Evolutionary conservation across 2,797 vertebrate species (phyloP).

Genomic region (Sus cebifrons): DNA sequence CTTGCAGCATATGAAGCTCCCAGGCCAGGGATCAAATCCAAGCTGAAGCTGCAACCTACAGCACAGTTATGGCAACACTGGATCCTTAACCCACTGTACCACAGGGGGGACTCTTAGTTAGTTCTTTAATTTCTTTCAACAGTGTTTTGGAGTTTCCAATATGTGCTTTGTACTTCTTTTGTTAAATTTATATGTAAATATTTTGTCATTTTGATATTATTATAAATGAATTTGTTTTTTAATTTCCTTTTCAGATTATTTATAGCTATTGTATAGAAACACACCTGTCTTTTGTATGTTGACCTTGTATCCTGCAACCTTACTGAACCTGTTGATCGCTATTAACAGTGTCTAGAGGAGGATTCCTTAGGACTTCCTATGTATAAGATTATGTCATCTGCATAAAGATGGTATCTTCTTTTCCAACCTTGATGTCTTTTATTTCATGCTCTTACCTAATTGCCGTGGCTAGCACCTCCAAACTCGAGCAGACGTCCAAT

Average conservation of each 20-base stretch:
- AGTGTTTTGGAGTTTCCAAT: not conserved
- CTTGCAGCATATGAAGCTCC: too few species aligned
- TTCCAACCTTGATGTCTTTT: not conserved
- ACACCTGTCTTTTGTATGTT: not conserved
- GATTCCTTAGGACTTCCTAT: not conserved
- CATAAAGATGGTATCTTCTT: slow-evolving; percentile 32
- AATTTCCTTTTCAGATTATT: slow-evolving; percentile 49
- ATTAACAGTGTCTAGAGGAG: not conserved
- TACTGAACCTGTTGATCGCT: not conserved
- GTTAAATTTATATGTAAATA: not conserved
- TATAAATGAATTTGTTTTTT: slow-evolving; percentile 13
- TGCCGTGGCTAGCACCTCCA: not conserved
- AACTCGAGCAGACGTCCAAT: not conserved
- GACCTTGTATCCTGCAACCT: not conserved
- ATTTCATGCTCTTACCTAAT: not conserved
- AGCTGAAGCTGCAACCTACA: too few species aligned
- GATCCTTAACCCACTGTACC: too few species aligned
- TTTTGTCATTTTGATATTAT: not conserved
- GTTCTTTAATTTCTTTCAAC: slow-evolving; percentile 18
- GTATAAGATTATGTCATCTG: not conserved
- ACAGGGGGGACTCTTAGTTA: not conserved
- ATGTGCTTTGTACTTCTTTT: not conserved
- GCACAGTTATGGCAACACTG: too few species aligned
- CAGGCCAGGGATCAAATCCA: too few species aligned
- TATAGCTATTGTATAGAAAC: not conserved